Percentiles rank a stretch among this genome's conserved stretches.
Evolutionary conservation across 1,140 invertebrate species (phyloP).

Genomic region (Drosophila auraria): DNA sequence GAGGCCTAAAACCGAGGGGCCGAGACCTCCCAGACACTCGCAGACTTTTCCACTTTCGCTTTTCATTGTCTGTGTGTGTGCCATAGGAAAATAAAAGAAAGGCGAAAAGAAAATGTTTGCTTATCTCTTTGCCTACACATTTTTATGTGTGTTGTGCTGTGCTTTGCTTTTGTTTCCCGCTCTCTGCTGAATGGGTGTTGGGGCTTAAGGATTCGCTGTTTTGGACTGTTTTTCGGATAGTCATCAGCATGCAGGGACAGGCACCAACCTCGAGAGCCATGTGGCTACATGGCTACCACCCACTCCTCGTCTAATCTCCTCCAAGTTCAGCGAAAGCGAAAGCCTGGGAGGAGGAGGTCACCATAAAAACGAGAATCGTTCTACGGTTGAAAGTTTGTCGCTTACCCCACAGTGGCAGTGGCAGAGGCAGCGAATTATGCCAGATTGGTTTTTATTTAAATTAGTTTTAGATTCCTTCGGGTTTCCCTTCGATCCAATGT

Average conservation of each 20-base stretch:
- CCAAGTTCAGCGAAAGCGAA: slow-evolving; percentile 76
- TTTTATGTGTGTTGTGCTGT: slow-evolving; percentile 52
- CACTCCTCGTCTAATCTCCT: slow-evolving; percentile 29
- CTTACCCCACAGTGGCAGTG: slow-evolving; percentile 21
- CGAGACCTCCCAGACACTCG: slow-evolving; percentile 26
- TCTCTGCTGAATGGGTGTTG: slow-evolving; percentile 40
- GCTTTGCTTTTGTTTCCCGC: slow-evolving; percentile 41
- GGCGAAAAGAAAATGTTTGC: slow-evolving; percentile 55
- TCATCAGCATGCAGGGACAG: slow-evolving; percentile 77
- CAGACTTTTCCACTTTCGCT: slow-evolving; percentile 45
- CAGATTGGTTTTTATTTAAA: slow-evolving; percentile 82
- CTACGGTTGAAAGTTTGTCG: slow-evolving; percentile 57
- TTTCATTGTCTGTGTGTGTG: slow-evolving; percentile 35
- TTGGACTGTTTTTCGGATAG: slow-evolving; percentile 49
- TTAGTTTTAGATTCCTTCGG: slow-evolving; percentile 72
- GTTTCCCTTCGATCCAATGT: slow-evolving; percentile 27
- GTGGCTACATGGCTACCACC: slow-evolving; percentile 26
- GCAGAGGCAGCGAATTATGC: slow-evolving; percentile 65
- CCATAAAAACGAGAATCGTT: slow-evolving; percentile 77
- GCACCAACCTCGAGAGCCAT: slow-evolving; percentile 44
- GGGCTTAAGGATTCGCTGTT: slow-evolving; percentile 44
- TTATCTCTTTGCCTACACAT: slow-evolving; percentile 61
- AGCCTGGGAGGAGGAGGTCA: slow-evolving; percentile 29
- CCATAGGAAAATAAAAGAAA: slow-evolving; percentile 44
- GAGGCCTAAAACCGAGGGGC: slow-evolving; percentile 25